phyloP scores from a whole-genome alignment of 2,888 invertebrate genomes.

The Hyposoter didymator region DNA sequence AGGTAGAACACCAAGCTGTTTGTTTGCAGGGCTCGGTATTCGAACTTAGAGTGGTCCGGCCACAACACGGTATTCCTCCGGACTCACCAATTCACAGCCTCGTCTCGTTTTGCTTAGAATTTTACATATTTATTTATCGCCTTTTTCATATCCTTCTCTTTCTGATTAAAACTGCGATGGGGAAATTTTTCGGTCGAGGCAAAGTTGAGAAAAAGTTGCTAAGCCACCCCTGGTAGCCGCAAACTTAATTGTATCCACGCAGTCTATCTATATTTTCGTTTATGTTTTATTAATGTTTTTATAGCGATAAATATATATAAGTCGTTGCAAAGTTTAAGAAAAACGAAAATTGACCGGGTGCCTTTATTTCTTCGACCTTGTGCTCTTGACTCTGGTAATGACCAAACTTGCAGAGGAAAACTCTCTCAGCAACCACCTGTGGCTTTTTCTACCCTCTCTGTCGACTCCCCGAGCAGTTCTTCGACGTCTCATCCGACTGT shows the following conservation, averaged over 20 bases:
- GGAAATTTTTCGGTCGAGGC: slow-evolving; percentile 1
- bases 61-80: slow-evolving; percentile 75
- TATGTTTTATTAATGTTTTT: neutral
- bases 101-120: slow-evolving; percentile 1
- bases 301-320: neutral
- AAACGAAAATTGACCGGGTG: slow-evolving; percentile 26
- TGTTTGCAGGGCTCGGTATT: slow-evolving; percentile 92
- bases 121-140: neutral
- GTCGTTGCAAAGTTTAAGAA: neutral
- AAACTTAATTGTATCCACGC: neutral
- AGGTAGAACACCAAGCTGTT: slow-evolving; percentile 98
- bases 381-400: slow-evolving; percentile 29
- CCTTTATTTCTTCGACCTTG: slow-evolving; percentile 50
- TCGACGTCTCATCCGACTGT: slow-evolving; percentile 42
- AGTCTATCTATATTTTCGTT: neutral
- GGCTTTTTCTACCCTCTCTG: slow-evolving; percentile 51
- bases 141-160: neutral
- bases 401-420: slow-evolving; percentile 35
- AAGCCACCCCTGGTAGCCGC: neutral
- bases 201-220: neutral
- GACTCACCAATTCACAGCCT: slow-evolving; percentile 22
- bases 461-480: slow-evolving; percentile 35
- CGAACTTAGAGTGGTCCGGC: slow-evolving; percentile 95
- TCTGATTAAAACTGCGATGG: slow-evolving; percentile 4
- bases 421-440: slow-evolving; percentile 67